Evolutionary conservation across 2,888 invertebrate species (phyloP).

Genomic region (Drosophila maculinotata): DNA sequence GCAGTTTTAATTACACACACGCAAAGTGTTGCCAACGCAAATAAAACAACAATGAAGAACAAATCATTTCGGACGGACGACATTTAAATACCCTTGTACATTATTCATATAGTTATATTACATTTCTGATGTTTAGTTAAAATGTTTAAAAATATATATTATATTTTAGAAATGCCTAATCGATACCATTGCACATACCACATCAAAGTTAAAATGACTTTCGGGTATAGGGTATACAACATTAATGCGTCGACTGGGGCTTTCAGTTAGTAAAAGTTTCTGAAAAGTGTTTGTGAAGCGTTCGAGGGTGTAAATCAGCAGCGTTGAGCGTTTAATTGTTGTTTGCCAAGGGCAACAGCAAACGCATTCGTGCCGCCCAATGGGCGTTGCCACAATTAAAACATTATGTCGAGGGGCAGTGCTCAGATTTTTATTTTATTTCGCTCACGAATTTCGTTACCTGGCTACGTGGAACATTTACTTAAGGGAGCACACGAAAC

Average conservation of each 20-base stretch:
- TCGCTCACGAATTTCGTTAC: not conserved
- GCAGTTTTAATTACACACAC: slow-evolving; percentile 65
- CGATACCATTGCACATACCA: too few relatives aligned
- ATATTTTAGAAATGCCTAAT: not conserved
- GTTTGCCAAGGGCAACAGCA: slow-evolving; percentile 59
- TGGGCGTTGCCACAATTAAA: slow-evolving; percentile 58
- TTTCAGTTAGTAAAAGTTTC: slow-evolving; percentile 52
- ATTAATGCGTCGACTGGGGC: slow-evolving; percentile 31
- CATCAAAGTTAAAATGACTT: slow-evolving; percentile 9
- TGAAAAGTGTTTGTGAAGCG: slow-evolving; percentile 64
- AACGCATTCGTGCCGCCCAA: slow-evolving; percentile 28
- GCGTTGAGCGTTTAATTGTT: slow-evolving; percentile 73
- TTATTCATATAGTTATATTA: not conserved
- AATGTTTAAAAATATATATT: too few relatives aligned
- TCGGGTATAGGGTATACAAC: slow-evolving; percentile 12
- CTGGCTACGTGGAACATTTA: slow-evolving; percentile 2
- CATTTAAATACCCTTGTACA: slow-evolving; percentile 28
- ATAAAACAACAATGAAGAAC: slow-evolving; percentile 19
- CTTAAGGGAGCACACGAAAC: too few relatives aligned
- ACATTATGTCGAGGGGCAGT: slow-evolving; percentile 39
- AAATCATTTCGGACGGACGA: not conserved
- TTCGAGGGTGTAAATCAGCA: slow-evolving; percentile 64
- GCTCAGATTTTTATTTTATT: not conserved
- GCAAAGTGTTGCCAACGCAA: slow-evolving; percentile 22
- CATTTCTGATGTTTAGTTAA: too few relatives aligned